These are phyloP conservation scores for Benitochromis conjunctus DNA, from an alignment of 2,113 vertebrate species.

Conservation along the genomic window DNA sequence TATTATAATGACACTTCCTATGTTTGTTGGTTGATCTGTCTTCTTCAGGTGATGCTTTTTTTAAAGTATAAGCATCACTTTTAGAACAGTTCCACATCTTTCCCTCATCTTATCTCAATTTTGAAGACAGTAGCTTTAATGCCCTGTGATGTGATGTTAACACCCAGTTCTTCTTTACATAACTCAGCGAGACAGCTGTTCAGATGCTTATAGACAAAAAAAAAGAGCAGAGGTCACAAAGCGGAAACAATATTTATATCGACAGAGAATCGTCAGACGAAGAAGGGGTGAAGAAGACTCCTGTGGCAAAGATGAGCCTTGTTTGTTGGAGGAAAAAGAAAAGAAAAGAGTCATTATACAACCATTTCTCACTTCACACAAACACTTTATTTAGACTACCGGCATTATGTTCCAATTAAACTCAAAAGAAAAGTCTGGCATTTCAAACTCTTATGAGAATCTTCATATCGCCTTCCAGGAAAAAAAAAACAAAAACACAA, in stretches of 20 bases:
- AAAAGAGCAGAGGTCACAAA: background rate
- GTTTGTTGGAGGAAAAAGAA: background rate
- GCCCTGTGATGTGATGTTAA: background rate
- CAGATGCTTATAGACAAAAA: background rate
- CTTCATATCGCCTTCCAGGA: constrained; percentile 48
- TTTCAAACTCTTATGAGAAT: constrained; percentile 60
- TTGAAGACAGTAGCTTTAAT: background rate
- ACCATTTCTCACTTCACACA: constrained; percentile 53
- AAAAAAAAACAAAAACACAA: constrained; percentile 51
- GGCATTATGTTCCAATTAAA: constrained; percentile 70
- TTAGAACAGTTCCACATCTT: background rate
- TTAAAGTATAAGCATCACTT: background rate
- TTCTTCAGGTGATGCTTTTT: background rate
- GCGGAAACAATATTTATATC: constrained; percentile 20
- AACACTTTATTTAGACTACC: constrained; percentile 54
- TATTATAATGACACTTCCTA: background rate
- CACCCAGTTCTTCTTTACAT: background rate
- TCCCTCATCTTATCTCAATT: background rate
- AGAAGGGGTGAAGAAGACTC: background rate
- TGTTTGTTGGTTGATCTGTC: background rate
- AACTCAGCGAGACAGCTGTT: background rate
- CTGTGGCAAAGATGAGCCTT: constrained; percentile 31
- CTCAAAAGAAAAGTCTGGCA: constrained; percentile 52
- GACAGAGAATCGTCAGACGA: constrained; percentile 13
- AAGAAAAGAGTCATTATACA: constrained; percentile 37